These are phyloP conservation scores for Platygyra sinensis DNA, from an alignment of 64 coral and sea anemone genomes.

Conservation along the genomic window DNA sequence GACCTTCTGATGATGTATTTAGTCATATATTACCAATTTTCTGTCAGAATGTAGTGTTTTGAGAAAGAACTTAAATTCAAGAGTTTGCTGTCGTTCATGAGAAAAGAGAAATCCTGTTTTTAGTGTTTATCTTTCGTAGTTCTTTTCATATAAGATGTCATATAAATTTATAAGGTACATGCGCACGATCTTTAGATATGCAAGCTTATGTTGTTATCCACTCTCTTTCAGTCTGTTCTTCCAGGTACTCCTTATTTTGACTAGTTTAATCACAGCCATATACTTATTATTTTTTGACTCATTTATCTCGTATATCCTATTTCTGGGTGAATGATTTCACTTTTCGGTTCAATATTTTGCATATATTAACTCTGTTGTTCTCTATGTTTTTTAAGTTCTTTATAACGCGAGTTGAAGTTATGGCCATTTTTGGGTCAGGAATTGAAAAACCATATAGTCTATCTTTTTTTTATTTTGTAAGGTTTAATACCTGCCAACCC, in stretches of 20 bases:
- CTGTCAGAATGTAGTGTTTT: background rate
- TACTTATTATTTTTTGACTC: background rate
- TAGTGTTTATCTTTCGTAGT: background rate
- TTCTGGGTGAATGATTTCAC: conserved; percentile 5
- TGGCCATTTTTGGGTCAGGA: background rate
- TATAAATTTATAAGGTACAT: background rate
- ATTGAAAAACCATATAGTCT: background rate
- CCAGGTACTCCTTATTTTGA: background rate
- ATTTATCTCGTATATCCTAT: background rate
- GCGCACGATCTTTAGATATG: background rate
- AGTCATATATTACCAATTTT: background rate
- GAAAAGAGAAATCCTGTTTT: background rate
- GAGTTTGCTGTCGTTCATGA: background rate
- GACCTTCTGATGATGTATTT: background rate
- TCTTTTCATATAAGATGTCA: no score
- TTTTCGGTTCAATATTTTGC: background rate
- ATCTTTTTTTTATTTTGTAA: background rate
- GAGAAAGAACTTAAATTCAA: background rate
- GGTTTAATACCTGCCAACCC: no score
- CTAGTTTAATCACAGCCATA: background rate
- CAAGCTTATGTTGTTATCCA: background rate
- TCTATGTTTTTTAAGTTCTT: background rate
- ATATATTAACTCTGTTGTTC: background rate
- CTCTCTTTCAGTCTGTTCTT: background rate
- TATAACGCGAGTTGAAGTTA: background rate